Evolutionary conservation across 2,113 vertebrate genomes (phyloP).

Genomic region (Leiothrix lutea): DNA sequence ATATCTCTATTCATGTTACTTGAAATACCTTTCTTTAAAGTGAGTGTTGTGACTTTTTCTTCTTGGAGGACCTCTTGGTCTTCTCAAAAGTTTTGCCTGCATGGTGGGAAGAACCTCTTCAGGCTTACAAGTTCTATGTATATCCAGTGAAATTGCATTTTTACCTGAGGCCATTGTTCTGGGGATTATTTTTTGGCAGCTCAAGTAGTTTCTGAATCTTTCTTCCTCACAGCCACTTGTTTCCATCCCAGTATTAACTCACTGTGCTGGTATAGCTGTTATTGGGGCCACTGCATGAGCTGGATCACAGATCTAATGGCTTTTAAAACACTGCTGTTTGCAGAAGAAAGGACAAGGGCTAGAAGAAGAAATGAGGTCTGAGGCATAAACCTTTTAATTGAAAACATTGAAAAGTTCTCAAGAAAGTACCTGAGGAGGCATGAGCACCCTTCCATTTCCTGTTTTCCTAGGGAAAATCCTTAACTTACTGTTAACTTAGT

Average conservation of each 20-base stretch:
- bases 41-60: background rate
- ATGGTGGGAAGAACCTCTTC: background rate
- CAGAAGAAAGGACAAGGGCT: background rate
- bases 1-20: background rate
- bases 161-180: background rate
- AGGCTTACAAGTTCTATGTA: background rate
- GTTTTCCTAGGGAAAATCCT: background rate
- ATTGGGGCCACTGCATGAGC: background rate
- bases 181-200: background rate
- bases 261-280: background rate
- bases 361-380: background rate
- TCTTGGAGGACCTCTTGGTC: background rate
- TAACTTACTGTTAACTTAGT: background rate
- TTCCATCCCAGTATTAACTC: background rate
- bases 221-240: background rate
- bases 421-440: background rate
- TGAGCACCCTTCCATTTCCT: background rate
- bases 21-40: background rate
- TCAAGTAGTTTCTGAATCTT: background rate
- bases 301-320: background rate
- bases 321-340: background rate
- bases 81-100: background rate
- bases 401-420: background rate
- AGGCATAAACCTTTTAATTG: background rate
- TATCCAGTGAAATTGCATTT: background rate